A percentile compares a stretch with the other conserved stretches of the same genome.
Conservation (phyloP, 2,797 vertebrate genomes). For the Setipinna tenuifilis region DNA sequence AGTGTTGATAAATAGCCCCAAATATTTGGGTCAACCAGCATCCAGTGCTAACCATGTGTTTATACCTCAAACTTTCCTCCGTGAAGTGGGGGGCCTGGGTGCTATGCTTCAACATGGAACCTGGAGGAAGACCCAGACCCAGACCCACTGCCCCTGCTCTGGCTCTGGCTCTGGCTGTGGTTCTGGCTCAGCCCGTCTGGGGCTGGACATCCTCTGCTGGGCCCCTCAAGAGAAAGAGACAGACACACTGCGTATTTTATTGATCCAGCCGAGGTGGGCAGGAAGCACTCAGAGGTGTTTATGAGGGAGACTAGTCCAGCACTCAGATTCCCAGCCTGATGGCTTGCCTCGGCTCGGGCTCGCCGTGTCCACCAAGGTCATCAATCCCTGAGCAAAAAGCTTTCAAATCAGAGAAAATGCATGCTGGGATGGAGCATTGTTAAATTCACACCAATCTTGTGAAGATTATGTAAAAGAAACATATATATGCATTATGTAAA, state of each 20-base stretch:
- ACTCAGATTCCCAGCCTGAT: constrained; percentile 46
- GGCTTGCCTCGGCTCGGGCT: too few relatives aligned
- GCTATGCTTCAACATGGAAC: not conserved
- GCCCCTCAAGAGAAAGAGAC: not conserved
- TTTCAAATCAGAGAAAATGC: not conserved
- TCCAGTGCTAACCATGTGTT: constrained; percentile 19
- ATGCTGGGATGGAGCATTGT: not conserved
- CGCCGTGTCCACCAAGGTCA: not conserved
- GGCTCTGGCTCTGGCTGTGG: not conserved
- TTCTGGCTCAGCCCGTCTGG: not conserved
- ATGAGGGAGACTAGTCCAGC: constrained; percentile 66
- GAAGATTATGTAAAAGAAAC: not conserved
- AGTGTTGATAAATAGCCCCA: constrained; percentile 20
- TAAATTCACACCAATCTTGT: not conserved
- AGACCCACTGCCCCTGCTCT: too few relatives aligned
- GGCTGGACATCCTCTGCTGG: not conserved
- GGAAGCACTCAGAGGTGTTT: constrained; percentile 79
- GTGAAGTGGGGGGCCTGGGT: constrained; percentile 46
- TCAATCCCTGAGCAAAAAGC: not conserved
- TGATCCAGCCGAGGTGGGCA: constrained; percentile 72
- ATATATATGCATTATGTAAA: not conserved
- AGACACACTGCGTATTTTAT: constrained; percentile 57
- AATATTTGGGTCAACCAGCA: constrained; percentile 10
- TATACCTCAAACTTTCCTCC: constrained; percentile 36
- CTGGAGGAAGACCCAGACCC: not conserved